Percentiles rank a stretch among this genome's conserved stretches.
These are phyloP conservation scores for Andrena haemorrhoa DNA, from an alignment of 2,888 invertebrate species.

Conservation along the genomic window DNA sequence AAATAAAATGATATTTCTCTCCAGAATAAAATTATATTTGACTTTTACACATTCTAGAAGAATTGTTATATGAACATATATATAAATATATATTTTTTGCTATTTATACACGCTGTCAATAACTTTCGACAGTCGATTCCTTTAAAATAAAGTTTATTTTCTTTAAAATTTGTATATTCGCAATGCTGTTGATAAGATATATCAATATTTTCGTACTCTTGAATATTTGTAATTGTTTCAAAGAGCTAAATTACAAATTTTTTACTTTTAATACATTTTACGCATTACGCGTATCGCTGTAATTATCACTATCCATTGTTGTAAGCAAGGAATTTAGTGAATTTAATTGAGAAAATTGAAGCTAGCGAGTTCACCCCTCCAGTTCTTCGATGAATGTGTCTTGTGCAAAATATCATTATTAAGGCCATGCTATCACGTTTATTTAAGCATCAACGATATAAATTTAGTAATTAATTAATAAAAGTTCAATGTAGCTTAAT, in stretches of 20 bases:
- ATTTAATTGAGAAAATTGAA: conserved; percentile 18
- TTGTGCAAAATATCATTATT: conserved; percentile 16
- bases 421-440: conserved; percentile 29
- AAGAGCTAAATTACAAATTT: conserved; percentile 1
- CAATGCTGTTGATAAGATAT: conserved; percentile 17
- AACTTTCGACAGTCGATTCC: conserved; percentile 17
- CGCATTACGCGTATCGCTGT: neutral
- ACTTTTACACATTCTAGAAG: conserved; percentile 37
- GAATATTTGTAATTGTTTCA: conserved; percentile 25
- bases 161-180: conserved; percentile 28
- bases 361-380: conserved; percentile 27
- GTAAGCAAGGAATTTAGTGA: conserved; percentile 1
- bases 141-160: conserved; percentile 34
- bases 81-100: conserved; percentile 50
- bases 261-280: conserved; percentile 14
- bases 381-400: conserved; percentile 32
- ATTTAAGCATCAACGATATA: conserved; percentile 33
- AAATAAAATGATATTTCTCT: conserved; percentile 61
- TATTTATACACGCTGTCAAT: conserved; percentile 45
- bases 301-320: conserved; percentile 9
- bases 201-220: conserved; percentile 34
- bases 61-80: conserved; percentile 43
- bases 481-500: conserved; percentile 51
- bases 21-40: conserved; percentile 44
- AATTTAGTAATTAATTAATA: conserved; percentile 35